phyloP scores from a whole-genome alignment of 2,797 vertebrate species.

The Liparis tanakae region DNA sequence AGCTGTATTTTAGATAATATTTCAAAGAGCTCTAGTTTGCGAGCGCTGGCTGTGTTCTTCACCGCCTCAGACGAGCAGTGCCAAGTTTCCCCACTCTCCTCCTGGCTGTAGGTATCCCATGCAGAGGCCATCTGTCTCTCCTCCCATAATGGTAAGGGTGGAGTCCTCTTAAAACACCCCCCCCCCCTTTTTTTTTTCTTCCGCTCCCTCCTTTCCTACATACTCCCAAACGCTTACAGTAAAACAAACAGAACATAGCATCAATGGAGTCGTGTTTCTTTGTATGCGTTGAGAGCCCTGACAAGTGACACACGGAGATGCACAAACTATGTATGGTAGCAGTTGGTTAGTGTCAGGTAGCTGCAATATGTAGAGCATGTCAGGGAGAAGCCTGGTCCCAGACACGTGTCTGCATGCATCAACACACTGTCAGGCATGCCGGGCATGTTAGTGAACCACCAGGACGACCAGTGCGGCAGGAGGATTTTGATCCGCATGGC shows the following conservation, averaged over 20 bases:
- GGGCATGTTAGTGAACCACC: conserved; percentile 55
- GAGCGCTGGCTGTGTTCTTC: conserved; percentile 66
- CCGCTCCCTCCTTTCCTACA: conserved; percentile 41
- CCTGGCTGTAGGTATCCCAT: conserved; percentile 79
- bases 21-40: conserved; percentile 67
- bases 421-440: conserved; percentile 69
- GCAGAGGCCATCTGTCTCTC: conserved; percentile 83
- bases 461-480: conserved; percentile 8
- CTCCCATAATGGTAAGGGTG: conserved; percentile 75
- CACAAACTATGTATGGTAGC: conserved; percentile 56
- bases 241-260: conserved; percentile 75
- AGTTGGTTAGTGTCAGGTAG: conserved; percentile 72
- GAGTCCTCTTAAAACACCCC: conserved; percentile 66
- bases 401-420: conserved; percentile 69
- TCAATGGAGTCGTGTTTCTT: conserved; percentile 69
- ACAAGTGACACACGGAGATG: conserved; percentile 64
- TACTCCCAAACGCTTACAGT: conserved; percentile 68
- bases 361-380: conserved; percentile 66
- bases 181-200: conserved; percentile 13
- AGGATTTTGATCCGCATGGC: conserved; percentile 27
- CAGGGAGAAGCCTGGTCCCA: conserved; percentile 39
- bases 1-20: conserved; percentile 71
- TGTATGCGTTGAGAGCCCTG: conserved; percentile 65
- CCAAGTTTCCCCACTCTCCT: conserved; percentile 76
- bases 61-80: conserved; percentile 54